Base-by-base conservation (phyloP, 1,140 invertebrate genomes). In the Zaprionus ornatus region DNA sequence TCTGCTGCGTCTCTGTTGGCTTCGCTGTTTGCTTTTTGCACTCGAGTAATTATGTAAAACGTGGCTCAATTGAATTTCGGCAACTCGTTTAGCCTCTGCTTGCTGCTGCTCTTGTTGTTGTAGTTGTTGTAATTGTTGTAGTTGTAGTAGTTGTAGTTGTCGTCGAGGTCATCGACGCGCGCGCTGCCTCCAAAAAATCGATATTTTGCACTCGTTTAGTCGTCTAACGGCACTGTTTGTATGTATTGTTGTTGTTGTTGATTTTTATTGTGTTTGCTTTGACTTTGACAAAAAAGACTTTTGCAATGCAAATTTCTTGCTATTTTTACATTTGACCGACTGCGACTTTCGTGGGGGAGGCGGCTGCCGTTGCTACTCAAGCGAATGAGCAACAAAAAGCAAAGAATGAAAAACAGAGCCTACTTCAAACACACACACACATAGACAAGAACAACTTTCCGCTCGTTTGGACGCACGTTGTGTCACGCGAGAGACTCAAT, bases 381-480 rank as follows among this genome's bases (percentile, higher is more conserved):
- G 9, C 78, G 67, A 81, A 79, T 79, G 63, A 64, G 67, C 45
- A 79, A 79, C 76, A 55, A 66, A 80, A 80, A 66, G 78, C 76
- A 80, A 77, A 67, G 74, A 77, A 80, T 65, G 60, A 77, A 80
- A 80, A 80, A 77, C 74, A 77, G 69, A 74, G 74, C 40, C 61
- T 73, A 77, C 54, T 80, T 80, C 40, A 60, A 23, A 63, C 70
- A 71, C 40, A 42, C 40, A 42, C 32, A 48, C 37, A 29, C 69
- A 74, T 50, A 50, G 9, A 45, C 10, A 50, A 50, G 42, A 74
- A 88, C 80, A 88, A 88, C 84, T 90, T 90, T 90, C 85, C 85
- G 85, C 85, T 90, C 70, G 75, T 77, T 84, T 77, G 78, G 32
- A 81, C 80, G 79, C 82, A 91, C 87, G 88, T 91, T 91, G 81